Evolutionary conservation across 2,113 vertebrate species (phyloP).

Genomic region (Osmerus mordax): DNA sequence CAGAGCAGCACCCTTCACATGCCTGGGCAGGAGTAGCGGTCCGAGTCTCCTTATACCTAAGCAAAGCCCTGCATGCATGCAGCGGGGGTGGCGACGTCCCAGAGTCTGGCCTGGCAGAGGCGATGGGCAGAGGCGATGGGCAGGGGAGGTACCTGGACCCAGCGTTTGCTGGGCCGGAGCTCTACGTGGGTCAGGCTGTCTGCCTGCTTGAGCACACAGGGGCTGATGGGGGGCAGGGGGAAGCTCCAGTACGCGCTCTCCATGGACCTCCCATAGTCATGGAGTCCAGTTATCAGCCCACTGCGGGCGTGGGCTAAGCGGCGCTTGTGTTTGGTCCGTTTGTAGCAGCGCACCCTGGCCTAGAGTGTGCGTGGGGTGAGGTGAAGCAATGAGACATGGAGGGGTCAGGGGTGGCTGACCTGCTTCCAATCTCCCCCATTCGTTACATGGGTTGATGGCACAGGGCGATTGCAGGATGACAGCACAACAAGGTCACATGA

Average conservation of each 20-base stretch:
- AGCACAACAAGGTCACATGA: too few species aligned
- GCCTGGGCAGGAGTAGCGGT: too few species aligned
- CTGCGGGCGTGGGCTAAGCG: slow-evolving; percentile 71
- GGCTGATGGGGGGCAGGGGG: slow-evolving; percentile 73
- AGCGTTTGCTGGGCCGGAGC: slow-evolving; percentile 30
- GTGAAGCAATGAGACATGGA: slow-evolving; percentile 14
- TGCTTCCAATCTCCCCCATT: too few species aligned
- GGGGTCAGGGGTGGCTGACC: too few species aligned
- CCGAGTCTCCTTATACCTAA: neutral
- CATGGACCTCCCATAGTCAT: slow-evolving; percentile 46
- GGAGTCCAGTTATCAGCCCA: slow-evolving; percentile 48
- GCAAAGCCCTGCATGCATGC: neutral
- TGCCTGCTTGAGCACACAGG: slow-evolving; percentile 16
- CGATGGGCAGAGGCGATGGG: neutral
- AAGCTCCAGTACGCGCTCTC: slow-evolving; percentile 74
- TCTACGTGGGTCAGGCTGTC: slow-evolving; percentile 37
- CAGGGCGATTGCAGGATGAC: too few species aligned
- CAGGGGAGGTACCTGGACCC: slow-evolving; percentile 60
- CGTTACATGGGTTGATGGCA: too few species aligned
- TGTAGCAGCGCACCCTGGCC: slow-evolving; percentile 40
- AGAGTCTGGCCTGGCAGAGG: slow-evolving; percentile 8
- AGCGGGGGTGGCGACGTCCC: neutral
- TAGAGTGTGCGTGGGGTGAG: slow-evolving; percentile 16
- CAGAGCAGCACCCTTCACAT: too few species aligned
- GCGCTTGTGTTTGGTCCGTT: slow-evolving; percentile 60